Conservation (phyloP, 2,888 invertebrate genomes). For the Aporophyla nigra region DNA sequence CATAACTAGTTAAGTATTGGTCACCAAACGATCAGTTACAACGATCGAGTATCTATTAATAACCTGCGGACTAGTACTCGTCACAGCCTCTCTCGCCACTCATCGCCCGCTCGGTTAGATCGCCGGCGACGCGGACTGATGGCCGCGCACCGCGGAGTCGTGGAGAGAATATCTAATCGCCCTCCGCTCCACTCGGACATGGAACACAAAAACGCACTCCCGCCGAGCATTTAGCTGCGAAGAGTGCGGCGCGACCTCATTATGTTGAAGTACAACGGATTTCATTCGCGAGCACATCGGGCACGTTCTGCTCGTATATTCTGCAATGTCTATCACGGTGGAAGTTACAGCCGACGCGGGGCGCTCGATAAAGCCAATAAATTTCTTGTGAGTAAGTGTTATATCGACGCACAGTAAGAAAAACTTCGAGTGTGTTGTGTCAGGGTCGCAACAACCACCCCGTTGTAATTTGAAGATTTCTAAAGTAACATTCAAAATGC, state of each 20-base stretch:
- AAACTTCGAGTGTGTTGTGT: background rate
- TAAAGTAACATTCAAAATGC: slow-evolving; percentile 46
- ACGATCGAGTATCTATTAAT: background rate
- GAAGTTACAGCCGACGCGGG: slow-evolving; percentile 16
- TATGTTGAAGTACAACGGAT: slow-evolving; percentile 13
- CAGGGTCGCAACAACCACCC: background rate
- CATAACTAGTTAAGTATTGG: background rate
- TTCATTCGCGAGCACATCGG: slow-evolving; percentile 15
- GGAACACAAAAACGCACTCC: slow-evolving; percentile 56
- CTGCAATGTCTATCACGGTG: slow-evolving; percentile 13
- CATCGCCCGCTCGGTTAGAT: background rate
- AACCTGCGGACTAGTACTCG: background rate
- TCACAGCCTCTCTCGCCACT: background rate
- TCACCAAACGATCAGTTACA: slow-evolving; percentile 9
- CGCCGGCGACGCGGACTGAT: slow-evolving; percentile 7
- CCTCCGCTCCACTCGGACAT: slow-evolving; percentile 42
- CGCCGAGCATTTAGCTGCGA: slow-evolving; percentile 31
- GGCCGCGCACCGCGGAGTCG: slow-evolving; percentile 9
- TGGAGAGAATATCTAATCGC: slow-evolving; percentile 47
- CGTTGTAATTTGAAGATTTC: slow-evolving; percentile 34
- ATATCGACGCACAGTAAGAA: slow-evolving; percentile 12
- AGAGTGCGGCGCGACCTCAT: slow-evolving; percentile 30
- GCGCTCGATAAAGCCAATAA: slow-evolving; percentile 28
- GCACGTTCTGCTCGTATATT: slow-evolving; percentile 32
- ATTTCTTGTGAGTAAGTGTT: slow-evolving; percentile 10